Evolutionary conservation across 2,888 invertebrate genomes (phyloP).

Genomic region (Acleris emargana): DNA sequence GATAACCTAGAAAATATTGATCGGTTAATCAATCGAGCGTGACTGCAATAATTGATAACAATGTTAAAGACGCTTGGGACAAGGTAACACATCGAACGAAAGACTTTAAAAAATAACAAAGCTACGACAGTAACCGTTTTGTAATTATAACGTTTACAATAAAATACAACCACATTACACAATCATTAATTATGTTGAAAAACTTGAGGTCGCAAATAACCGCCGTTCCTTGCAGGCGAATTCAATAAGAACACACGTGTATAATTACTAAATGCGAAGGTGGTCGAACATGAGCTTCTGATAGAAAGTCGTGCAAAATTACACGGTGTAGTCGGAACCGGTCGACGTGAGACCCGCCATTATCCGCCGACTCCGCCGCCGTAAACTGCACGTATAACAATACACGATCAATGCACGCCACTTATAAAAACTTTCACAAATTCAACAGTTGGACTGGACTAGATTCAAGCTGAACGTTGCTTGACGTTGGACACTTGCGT

Average conservation of each 20-base stretch:
- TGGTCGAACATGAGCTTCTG: slow-evolving; percentile 38
- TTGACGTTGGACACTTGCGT: too few species aligned
- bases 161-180: slow-evolving; percentile 17
- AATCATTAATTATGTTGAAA: slow-evolving; percentile 16
- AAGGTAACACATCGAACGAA: background rate
- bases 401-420: slow-evolving; percentile 20
- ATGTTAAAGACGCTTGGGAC: background rate
- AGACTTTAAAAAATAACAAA: background rate
- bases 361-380: too few species aligned
- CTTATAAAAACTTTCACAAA: slow-evolving; percentile 21
- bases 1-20: slow-evolving; percentile 25
- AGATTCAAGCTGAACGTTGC: too few species aligned
- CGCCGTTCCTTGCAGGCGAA: slow-evolving; percentile 7
- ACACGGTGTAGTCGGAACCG: slow-evolving; percentile 53
- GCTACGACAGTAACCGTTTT: background rate
- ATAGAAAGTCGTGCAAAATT: slow-evolving; percentile 72
- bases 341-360: slow-evolving; percentile 57
- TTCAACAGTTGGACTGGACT: too few species aligned
- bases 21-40: slow-evolving; percentile 10
- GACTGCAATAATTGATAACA: slow-evolving; percentile 12
- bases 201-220: slow-evolving; percentile 11
- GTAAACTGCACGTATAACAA: slow-evolving; percentile 38
- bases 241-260: slow-evolving; percentile 27
- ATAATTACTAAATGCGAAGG: slow-evolving; percentile 27
- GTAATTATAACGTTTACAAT: background rate